Conservation (phyloP, 2,113 vertebrate genomes). For the Tympanuchus pallidicinctus region DNA sequence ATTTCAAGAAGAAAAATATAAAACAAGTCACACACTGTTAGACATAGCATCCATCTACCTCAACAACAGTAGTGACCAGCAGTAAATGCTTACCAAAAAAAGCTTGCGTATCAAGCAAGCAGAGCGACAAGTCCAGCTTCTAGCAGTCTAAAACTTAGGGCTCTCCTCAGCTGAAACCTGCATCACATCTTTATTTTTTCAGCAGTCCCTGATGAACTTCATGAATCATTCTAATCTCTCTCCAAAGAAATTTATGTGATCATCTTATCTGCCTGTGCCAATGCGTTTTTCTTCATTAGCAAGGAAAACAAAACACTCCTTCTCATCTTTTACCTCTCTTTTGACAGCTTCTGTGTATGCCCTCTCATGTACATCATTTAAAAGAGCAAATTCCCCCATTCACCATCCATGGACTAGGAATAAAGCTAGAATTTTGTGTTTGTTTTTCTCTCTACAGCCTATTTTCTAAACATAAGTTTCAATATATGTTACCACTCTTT, state of each 20-base stretch:
- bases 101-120: accelerated
- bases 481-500: neutral
- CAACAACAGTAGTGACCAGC: neutral
- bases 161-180: neutral
- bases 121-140: neutral
- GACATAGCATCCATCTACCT: neutral
- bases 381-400: neutral
- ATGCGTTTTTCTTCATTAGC: neutral
- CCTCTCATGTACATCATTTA: neutral
- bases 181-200: neutral
- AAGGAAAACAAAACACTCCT: neutral
- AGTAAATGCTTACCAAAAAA: neutral
- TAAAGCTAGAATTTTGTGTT: neutral
- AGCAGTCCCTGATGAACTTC: neutral
- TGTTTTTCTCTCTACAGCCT: neutral
- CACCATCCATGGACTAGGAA: neutral
- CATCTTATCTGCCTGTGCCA: neutral
- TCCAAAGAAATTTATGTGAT: neutral
- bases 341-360: neutral
- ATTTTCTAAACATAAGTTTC: neutral
- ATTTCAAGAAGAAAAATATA: neutral
- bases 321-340: neutral
- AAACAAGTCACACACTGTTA: neutral
- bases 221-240: neutral
- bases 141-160: accelerated